Base-by-base conservation (phyloP, 1,140 invertebrate genomes). In the Leptonema lineaticorne region DNA sequence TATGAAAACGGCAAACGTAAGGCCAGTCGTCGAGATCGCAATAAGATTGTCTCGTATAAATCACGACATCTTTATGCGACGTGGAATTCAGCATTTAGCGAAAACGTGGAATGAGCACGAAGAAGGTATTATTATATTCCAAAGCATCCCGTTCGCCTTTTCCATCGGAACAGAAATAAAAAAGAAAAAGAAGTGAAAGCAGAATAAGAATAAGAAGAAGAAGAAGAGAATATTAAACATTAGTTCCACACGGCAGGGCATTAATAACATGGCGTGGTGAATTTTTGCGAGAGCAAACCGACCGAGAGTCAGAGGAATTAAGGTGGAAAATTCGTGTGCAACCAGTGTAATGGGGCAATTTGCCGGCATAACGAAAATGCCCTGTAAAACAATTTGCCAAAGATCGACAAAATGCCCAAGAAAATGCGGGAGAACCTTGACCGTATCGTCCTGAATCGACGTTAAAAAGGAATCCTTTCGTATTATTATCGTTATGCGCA, bases 241-340 rank as follows among this genome's bases (percentile, higher is more conserved):
- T 70, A 70, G 69, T 70, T 70, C 69, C 69, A 70, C 69, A 70
- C 69, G 69, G 69, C 65, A 65, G 41, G 65, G 65, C 69, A 70
- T 70, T 70, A 70, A 70, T 70, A 70, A 70, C 69, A 70, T 70
- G 64, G 66, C 69, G 65, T 48, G 56, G 41, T 11, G 67, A 53
- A 59, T 62, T 65, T 62, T 59, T 60, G 53, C 60, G 50, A 24
- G 46, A 67, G 65, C 59, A 70, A 67, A 70, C 58, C 57, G 64
- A 63, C 48, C 69, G 53, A 60, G 65, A 62, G 63, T 24, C 50
- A n/a, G 58, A 60, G 57, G 58, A 58, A 67, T 67, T 67, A 70
- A 70, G 69, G 69, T 70, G 65, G 64, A 67, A 64, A 64, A 41
- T 53, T 64, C 50, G 50, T 53, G 50, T 53, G 50, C 50, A 53